A percentile compares a stretch with the other conserved stretches of the same genome.
These are phyloP conservation scores for Nesidiocoris tenuis DNA, from an alignment of 2,888 invertebrate species.

Conservation along the genomic window DNA sequence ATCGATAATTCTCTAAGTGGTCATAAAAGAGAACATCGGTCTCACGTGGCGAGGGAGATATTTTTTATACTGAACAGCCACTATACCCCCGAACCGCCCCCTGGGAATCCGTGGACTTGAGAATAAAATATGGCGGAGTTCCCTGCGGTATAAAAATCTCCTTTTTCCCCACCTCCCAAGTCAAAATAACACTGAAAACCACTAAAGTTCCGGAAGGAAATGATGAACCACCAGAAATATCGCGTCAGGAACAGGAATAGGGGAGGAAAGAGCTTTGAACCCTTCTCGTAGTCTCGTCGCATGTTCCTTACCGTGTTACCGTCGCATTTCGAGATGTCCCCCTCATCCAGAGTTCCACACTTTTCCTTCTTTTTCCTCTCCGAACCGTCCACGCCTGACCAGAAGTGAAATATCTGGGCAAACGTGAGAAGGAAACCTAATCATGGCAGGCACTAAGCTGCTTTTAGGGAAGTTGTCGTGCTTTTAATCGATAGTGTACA, in stretches of 20 bases:
- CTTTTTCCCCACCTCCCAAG: neutral
- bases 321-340: constrained; percentile 18
- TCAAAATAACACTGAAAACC: constrained; percentile 28
- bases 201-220: constrained; percentile 20
- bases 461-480: constrained; percentile 5
- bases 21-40: neutral
- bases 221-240: constrained; percentile 20
- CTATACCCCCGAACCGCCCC: neutral
- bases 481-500: constrained; percentile 42
- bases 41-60: neutral
- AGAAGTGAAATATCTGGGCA: constrained; percentile 34
- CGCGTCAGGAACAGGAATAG: constrained; percentile 23
- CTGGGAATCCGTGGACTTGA: neutral
- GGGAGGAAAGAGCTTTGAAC: neutral
- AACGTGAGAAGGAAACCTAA: constrained; percentile 29
- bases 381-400: neutral
- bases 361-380: neutral
- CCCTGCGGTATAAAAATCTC: neutral
- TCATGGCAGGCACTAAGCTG: constrained; percentile 28
- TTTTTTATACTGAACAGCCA: neutral
- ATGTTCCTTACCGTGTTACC: neutral
- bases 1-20: too few relatives aligned
- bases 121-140: neutral
- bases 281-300: neutral
- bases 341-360: neutral